These are phyloP conservation scores for Ophion obscuratus DNA, from an alignment of 2,888 invertebrate species.

Conservation along the genomic window DNA sequence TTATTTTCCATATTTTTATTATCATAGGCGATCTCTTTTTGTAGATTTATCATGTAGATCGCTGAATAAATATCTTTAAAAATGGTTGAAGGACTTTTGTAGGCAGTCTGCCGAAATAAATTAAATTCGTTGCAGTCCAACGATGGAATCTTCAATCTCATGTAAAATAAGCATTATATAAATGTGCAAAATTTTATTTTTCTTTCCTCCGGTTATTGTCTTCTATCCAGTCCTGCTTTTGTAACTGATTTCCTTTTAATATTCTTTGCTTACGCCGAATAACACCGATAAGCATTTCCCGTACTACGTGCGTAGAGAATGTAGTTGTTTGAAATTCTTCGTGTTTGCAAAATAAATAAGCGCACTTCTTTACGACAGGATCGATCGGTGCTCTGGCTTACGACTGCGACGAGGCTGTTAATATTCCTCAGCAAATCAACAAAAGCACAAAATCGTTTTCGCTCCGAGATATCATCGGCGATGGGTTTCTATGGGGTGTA, in stretches of 20 bases:
- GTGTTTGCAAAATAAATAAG: not conserved
- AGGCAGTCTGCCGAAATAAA: too few relatives aligned
- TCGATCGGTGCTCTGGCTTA: conserved; percentile 78
- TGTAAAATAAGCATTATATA: too few relatives aligned
- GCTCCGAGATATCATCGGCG: conserved; percentile 88
- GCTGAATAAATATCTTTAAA: too few relatives aligned
- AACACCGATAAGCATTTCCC: not conserved
- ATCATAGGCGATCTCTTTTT: too few relatives aligned
- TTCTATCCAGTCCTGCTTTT: not conserved
- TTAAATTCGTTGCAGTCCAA: too few relatives aligned
- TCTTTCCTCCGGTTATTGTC: not conserved
- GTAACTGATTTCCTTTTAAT: too few relatives aligned
- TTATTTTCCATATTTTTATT: too few relatives aligned
- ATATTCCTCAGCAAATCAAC: conserved; percentile 51
- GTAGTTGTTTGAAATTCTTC: not conserved
- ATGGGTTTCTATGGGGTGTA: conserved; percentile 92
- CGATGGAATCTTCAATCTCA: too few relatives aligned
- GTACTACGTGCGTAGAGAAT: not conserved
- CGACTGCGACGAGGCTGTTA: conserved; percentile 70
- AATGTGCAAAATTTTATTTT: too few relatives aligned
- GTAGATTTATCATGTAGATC: too few relatives aligned
- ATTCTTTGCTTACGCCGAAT: too few relatives aligned
- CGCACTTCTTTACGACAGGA: conserved; percentile 71
- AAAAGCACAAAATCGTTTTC: conserved; percentile 83
- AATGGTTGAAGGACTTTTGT: too few relatives aligned